phyloP scores from a whole-genome alignment of 2,888 invertebrate genomes.

The Oscheius sp. region DNA sequence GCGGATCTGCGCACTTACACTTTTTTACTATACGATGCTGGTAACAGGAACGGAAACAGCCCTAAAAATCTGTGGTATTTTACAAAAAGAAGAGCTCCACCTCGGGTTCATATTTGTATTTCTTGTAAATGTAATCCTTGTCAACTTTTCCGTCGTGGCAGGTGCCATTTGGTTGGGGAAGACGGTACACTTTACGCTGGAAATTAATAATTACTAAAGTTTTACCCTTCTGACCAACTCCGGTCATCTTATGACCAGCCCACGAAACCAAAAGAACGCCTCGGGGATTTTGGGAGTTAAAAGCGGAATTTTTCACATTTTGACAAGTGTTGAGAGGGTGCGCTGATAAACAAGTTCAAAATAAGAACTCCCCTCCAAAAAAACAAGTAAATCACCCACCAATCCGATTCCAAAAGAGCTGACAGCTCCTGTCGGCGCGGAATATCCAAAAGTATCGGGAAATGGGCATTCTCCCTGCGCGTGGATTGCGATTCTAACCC shows the following conservation, averaged over 20 bases:
- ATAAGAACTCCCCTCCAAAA: too few relatives aligned
- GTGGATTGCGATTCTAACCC: slow-evolving; percentile 72
- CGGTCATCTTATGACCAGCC: too few relatives aligned
- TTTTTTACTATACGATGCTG: slow-evolving; percentile 63
- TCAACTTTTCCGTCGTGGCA: slow-evolving; percentile 59
- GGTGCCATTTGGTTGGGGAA: slow-evolving; percentile 46
- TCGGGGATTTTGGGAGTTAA: neutral
- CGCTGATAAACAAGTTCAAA: too few relatives aligned
- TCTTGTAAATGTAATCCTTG: slow-evolving; percentile 65
- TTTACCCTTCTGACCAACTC: neutral
- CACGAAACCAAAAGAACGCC: too few relatives aligned
- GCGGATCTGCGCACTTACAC: slow-evolving; percentile 70
- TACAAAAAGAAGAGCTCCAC: slow-evolving; percentile 69
- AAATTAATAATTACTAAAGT: too few relatives aligned
- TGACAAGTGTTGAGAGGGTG: neutral
- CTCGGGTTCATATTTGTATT: slow-evolving; percentile 71
- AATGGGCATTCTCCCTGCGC: slow-evolving; percentile 67
- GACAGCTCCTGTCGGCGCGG: slow-evolving; percentile 69
- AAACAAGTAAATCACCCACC: slow-evolving; percentile 46
- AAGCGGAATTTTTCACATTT: neutral
- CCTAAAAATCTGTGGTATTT: slow-evolving; percentile 54
- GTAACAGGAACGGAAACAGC: slow-evolving; percentile 71
- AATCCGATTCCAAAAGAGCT: slow-evolving; percentile 68
- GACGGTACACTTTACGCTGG: slow-evolving; percentile 65
- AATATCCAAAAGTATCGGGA: slow-evolving; percentile 72